These are phyloP conservation scores for Echiichthys vipera DNA, from an alignment of 2,797 vertebrate species.

Conservation along the genomic window DNA sequence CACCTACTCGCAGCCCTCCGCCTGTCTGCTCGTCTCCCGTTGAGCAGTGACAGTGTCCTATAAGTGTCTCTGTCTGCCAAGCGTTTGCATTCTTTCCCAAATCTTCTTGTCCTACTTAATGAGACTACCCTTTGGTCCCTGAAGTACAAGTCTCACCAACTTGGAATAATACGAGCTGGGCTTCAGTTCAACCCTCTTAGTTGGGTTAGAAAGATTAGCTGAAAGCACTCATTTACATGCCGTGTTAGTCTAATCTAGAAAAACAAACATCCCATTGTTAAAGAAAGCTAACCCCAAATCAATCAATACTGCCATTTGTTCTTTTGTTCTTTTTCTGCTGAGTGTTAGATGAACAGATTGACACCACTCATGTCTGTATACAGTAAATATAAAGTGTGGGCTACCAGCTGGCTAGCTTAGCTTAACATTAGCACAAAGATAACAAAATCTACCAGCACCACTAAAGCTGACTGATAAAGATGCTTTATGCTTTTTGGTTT, in stretches of 20 bases:
- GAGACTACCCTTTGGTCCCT: constrained; percentile 31
- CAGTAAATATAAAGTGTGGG: neutral
- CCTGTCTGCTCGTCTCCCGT: constrained; percentile 36
- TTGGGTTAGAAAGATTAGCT: neutral
- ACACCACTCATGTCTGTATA: neutral
- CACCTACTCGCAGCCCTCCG: constrained; percentile 53
- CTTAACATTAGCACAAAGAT: neutral
- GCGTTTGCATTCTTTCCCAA: constrained; percentile 23
- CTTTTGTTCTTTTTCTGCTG: neutral
- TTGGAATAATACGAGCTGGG: neutral
- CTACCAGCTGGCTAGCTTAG: neutral
- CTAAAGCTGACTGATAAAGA: neutral
- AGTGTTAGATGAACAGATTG: neutral
- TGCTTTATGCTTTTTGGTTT: neutral
- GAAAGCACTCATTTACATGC: neutral
- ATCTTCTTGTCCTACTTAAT: constrained; percentile 22
- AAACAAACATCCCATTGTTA: neutral
- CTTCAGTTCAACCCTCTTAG: neutral
- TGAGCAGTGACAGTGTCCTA: constrained; percentile 44
- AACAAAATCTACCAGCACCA: neutral
- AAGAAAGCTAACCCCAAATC: neutral
- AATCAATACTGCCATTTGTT: neutral
- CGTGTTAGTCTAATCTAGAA: neutral
- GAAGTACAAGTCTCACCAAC: neutral
- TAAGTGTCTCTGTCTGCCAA: constrained; percentile 43